These are phyloP conservation scores for Sardina pilchardus DNA, from an alignment of 2,113 vertebrate genomes.

Conservation along the genomic window DNA sequence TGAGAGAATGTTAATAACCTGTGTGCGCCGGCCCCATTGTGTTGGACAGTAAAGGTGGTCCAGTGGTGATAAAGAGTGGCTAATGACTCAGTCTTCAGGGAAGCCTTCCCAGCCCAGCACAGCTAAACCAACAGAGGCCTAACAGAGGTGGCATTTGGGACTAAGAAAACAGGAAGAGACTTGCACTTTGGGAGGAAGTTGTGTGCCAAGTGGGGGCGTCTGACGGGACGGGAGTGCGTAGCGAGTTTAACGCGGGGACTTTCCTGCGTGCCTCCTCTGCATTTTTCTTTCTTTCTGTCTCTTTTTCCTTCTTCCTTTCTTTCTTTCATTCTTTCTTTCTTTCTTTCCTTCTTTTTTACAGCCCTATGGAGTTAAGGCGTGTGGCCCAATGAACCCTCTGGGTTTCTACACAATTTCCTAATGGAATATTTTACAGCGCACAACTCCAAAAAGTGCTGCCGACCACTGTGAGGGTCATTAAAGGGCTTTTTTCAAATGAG, in stretches of 20 bases:
- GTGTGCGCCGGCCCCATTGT: background rate
- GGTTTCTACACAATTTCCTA: constrained; percentile 37
- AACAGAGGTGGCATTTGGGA: constrained; percentile 7
- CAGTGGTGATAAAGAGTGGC: background rate
- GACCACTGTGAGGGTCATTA: constrained; percentile 25
- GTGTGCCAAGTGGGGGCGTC: background rate
- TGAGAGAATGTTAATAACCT: background rate
- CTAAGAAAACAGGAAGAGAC: background rate
- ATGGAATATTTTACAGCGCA: constrained; percentile 40
- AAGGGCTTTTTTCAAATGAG: constrained; percentile 30
- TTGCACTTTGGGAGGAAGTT: background rate
- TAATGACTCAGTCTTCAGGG: background rate
- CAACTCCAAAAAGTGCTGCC: constrained; percentile 3
- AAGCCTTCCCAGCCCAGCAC: background rate
- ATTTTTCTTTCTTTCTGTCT: background rate
- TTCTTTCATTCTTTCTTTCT: background rate
- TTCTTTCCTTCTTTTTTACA: background rate
- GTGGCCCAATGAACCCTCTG: background rate
- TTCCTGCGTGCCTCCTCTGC: constrained; percentile 4
- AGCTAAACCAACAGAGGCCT: constrained; percentile 11
- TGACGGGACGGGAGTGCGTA: background rate
- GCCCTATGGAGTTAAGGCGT: constrained; percentile 3
- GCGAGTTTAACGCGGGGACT: background rate
- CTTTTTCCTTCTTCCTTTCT: background rate
- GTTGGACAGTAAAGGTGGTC: background rate